These are phyloP conservation scores for Griposia aprilina DNA, from an alignment of 2,888 invertebrate species.

Conservation along the genomic window DNA sequence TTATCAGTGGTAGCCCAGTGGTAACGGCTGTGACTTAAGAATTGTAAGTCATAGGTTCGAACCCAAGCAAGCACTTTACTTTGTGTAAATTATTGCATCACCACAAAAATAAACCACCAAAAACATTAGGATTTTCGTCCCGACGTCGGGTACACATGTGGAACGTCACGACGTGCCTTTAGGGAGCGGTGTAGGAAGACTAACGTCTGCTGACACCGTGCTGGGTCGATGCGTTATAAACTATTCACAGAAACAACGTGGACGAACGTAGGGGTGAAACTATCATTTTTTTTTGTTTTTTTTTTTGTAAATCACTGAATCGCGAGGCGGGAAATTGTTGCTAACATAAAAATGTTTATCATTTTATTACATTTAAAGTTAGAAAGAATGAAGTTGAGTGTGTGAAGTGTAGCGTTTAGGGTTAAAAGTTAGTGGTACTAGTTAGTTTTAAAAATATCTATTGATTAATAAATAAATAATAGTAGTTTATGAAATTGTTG, in stretches of 20 bases:
- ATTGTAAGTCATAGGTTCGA: not conserved
- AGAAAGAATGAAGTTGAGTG: not conserved
- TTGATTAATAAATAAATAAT: not conserved
- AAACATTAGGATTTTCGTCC: not conserved
- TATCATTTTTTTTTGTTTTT: not conserved
- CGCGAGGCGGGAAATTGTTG: not conserved
- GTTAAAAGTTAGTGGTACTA: not conserved
- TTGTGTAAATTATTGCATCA: not conserved
- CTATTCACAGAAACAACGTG: conserved; percentile 27
- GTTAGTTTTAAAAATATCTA: not conserved
- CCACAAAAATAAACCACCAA: not conserved
- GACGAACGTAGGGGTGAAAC: not conserved
- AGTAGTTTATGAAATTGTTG: not conserved
- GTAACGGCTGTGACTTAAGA: too few relatives aligned
- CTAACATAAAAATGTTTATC: not conserved
- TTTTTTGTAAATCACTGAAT: too few relatives aligned
- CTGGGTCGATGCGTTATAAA: conserved; percentile 27
- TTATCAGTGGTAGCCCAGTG: not conserved
- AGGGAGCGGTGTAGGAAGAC: conserved; percentile 42
- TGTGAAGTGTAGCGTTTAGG: not conserved
- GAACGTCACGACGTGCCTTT: conserved; percentile 23
- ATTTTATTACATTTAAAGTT: not conserved
- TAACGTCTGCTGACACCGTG: conserved; percentile 11
- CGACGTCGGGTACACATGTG: conserved; percentile 14
- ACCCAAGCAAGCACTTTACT: not conserved